Evolutionary conservation across 2,797 vertebrate genomes (phyloP).

Genomic region (Fistularia tabacaria): DNA sequence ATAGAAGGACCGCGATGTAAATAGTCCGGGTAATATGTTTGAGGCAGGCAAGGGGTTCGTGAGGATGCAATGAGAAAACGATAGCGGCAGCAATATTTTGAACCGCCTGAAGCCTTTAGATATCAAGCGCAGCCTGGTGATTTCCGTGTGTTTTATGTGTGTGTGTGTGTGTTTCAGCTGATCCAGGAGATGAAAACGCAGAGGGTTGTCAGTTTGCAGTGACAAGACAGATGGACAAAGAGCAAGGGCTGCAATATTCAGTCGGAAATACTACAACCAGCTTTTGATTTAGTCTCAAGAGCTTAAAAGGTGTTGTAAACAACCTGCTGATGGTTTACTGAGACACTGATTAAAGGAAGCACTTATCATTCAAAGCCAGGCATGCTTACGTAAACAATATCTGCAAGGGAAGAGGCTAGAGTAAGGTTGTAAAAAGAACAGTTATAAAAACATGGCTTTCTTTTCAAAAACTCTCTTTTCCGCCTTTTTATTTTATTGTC

Average conservation of each 20-base stretch:
- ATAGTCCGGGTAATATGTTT: conserved; percentile 51
- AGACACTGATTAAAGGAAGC: conserved; percentile 52
- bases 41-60: conserved; percentile 32
- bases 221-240: conserved; percentile 21
- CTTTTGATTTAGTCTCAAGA: conserved; percentile 51
- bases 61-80: conserved; percentile 49
- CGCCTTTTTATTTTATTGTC: too few species aligned
- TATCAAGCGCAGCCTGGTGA: too few species aligned
- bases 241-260: conserved; percentile 12
- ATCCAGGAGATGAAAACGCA: conserved; percentile 2
- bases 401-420: conserved; percentile 33
- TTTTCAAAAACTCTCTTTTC: too few species aligned
- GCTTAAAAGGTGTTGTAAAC: conserved; percentile 50
- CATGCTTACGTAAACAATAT: conserved; percentile 46
- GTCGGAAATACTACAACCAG: conserved; percentile 14
- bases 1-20: conserved; percentile 57
- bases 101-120: conserved; percentile 11
- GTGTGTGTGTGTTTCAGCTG: background rate
- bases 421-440: conserved; percentile 18
- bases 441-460: too few species aligned
- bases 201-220: conserved; percentile 6
- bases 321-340: conserved; percentile 46
- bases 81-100: conserved; percentile 38
- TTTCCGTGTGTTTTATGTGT: conserved; percentile 18
- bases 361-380: conserved; percentile 57